Conservation (phyloP, 2,113 vertebrate species). For the Martes martes region DNA sequence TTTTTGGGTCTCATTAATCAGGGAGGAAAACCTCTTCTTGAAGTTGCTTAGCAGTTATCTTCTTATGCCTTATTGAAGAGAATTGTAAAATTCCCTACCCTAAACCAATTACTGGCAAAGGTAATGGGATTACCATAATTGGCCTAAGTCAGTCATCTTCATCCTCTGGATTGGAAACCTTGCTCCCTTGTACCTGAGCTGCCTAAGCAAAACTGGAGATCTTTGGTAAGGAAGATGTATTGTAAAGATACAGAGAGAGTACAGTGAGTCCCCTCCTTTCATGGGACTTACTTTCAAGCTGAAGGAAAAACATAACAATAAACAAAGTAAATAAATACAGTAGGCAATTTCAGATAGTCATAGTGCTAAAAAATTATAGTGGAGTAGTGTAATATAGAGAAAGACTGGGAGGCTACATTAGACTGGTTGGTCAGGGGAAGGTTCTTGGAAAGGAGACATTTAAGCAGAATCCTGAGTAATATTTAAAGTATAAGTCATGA, state of each 20-base stretch:
- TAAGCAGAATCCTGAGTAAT: not conserved
- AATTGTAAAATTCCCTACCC: not conserved
- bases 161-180: not conserved
- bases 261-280: not conserved
- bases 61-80: not conserved
- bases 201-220: not conserved
- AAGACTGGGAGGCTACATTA: not conserved
- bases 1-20: not conserved
- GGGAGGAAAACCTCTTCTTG: not conserved
- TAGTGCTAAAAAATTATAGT: not conserved
- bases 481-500: not conserved
- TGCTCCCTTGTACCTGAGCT: not conserved
- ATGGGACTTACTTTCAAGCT: not conserved
- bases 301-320: slow-evolving; percentile 1
- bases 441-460: not conserved
- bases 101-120: not conserved
- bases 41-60: not conserved
- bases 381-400: not conserved
- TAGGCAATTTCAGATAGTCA: not conserved
- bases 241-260: not conserved
- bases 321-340: not conserved
- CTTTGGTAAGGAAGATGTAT: not conserved
- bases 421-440: not conserved
- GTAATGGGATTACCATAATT: slow-evolving; percentile 22
- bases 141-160: not conserved